A percentile compares a stretch with the other conserved stretches of the same genome.
These are phyloP conservation scores for Plutomurus gul DNA, from an alignment of 1,140 invertebrate species.

Conservation along the genomic window DNA sequence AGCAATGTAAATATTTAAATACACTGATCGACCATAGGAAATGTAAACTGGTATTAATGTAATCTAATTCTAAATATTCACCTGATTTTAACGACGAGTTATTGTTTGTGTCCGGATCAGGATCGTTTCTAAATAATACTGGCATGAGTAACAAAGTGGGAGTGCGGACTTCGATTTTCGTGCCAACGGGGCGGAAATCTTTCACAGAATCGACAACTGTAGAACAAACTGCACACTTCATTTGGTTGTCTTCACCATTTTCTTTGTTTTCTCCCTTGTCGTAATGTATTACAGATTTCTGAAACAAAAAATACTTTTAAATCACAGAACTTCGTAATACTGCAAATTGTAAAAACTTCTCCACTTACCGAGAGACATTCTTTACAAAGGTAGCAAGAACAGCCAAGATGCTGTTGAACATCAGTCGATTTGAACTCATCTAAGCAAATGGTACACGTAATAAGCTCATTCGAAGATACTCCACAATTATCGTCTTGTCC, in stretches of 20 bases:
- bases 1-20: too few species aligned
- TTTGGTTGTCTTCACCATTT: neutral
- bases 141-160: neutral
- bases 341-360: too few species aligned
- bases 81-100: conserved; percentile 58
- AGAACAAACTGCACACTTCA: conserved; percentile 64
- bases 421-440: conserved; percentile 65
- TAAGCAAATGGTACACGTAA: conserved; percentile 67
- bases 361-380: conserved; percentile 67
- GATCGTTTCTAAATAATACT: conserved; percentile 64
- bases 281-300: conserved; percentile 62
- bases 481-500: neutral
- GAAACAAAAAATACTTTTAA: conserved; percentile 50
- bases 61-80: too few species aligned
- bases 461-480: neutral
- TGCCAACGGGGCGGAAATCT: conserved; percentile 60
- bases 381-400: conserved; percentile 66
- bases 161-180: conserved; percentile 56
- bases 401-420: conserved; percentile 64
- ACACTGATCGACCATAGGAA: too few species aligned
- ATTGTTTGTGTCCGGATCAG: conserved; percentile 62
- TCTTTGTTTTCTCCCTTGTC: conserved; percentile 55
- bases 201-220: conserved; percentile 59
- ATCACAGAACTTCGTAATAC: neutral
- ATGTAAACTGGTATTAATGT: too few species aligned